Conservation (phyloP, 2,797 vertebrate species). For the Peromyscus attwateri region DNA sequence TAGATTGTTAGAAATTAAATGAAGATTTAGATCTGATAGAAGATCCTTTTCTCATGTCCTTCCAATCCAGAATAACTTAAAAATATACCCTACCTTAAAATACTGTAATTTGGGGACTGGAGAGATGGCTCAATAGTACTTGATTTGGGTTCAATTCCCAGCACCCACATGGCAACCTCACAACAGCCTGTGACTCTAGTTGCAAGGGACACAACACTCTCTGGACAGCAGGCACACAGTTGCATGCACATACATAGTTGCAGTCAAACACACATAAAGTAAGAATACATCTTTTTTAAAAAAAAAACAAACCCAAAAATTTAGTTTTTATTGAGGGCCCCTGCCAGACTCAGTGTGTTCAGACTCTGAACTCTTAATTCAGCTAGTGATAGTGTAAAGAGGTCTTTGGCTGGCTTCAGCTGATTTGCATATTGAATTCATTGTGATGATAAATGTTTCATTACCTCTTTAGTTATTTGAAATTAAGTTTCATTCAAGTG, state of each 20-base stretch:
- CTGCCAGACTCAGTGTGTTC: slow-evolving; percentile 6
- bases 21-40: slow-evolving; percentile 49
- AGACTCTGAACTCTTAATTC: slow-evolving; percentile 44
- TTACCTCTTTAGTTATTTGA: slow-evolving; percentile 54
- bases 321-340: slow-evolving; percentile 30
- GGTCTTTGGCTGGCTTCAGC: not conserved
- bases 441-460: slow-evolving; percentile 51
- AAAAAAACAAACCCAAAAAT: not conserved
- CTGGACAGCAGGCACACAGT: not conserved
- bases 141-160: not conserved
- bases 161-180: not conserved
- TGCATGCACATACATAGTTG: not conserved
- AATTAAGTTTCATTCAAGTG: slow-evolving; percentile 15
- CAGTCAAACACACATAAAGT: not conserved
- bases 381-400: slow-evolving; percentile 1
- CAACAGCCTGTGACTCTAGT: not conserved
- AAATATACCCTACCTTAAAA: not conserved
- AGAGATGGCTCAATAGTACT: not conserved
- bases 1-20: slow-evolving; percentile 13
- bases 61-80: not conserved
- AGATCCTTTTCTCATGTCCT: slow-evolving; percentile 11
- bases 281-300: not conserved
- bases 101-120: not conserved
- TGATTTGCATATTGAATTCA: slow-evolving; percentile 39
- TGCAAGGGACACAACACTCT: too few species aligned